phyloP scores from a whole-genome alignment of 2,113 vertebrate genomes.

The Sardina pilchardus region DNA sequence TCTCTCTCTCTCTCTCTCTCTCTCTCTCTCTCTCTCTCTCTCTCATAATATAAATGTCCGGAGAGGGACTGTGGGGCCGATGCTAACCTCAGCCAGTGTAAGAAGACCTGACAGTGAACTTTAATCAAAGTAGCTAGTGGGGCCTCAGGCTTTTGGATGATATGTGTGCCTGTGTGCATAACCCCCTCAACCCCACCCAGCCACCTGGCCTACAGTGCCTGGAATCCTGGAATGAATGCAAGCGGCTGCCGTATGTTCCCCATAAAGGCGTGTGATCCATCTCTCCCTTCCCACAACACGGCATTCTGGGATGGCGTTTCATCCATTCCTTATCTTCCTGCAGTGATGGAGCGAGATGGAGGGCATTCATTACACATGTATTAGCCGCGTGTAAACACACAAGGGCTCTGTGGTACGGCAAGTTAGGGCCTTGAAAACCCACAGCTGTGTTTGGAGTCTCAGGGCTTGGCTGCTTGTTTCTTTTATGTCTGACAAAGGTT shows the following conservation, averaged over 20 bases:
- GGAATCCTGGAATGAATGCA: not conserved
- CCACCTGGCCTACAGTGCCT: not conserved
- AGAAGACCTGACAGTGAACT: not conserved
- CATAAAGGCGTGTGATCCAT: not conserved
- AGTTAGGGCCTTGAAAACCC: not conserved
- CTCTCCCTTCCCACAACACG: not conserved
- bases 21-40: no score
- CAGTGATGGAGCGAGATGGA: not conserved
- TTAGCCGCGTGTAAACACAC: slow-evolving; percentile 24
- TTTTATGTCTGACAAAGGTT: not conserved
- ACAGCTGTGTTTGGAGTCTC: not conserved
- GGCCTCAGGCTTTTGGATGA: not conserved
- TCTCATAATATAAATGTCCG: no score
- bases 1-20: no score
- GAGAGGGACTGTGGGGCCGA: no score
- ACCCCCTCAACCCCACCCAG: not conserved
- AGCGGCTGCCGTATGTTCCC: not conserved
- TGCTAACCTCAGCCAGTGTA: not conserved
- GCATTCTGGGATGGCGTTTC: not conserved
- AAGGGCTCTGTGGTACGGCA: not conserved
- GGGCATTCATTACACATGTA: slow-evolving; percentile 19
- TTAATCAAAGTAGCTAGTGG: not conserved
- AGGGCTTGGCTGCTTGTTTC: not conserved
- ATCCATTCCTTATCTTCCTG: not conserved
- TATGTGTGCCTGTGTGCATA: not conserved